A percentile compares a stretch with the other conserved stretches of the same genome.
phyloP scores from a whole-genome alignment of 1,140 invertebrate genomes.

The Listronotus bonariensis region DNA sequence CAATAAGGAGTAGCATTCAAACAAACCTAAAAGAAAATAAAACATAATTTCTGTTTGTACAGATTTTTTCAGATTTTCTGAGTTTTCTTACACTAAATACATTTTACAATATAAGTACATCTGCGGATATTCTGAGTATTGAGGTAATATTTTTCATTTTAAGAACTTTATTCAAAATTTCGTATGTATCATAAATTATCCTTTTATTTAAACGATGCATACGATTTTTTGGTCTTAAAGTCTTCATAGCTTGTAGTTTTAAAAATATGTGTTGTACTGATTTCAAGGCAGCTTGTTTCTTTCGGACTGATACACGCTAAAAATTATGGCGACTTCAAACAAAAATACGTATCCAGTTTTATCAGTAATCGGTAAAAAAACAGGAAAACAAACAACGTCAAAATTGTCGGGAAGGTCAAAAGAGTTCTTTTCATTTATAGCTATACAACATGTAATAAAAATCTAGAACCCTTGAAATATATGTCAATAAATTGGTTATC shows the following conservation, averaged over 20 bases:
- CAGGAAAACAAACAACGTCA: too few relatives aligned
- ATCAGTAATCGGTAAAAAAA: too few relatives aligned
- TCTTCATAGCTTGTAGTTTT: conserved; percentile 49
- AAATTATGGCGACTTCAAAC: too few relatives aligned
- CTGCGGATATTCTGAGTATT: conserved; percentile 57
- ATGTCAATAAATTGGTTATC: too few relatives aligned
- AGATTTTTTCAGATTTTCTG: conserved; percentile 14
- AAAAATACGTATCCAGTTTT: too few relatives aligned
- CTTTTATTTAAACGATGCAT: neutral
- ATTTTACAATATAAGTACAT: conserved; percentile 58
- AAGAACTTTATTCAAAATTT: conserved; percentile 15
- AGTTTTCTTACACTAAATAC: conserved; percentile 51
- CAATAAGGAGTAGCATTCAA: too few relatives aligned
- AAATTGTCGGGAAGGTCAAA: too few relatives aligned
- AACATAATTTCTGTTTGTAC: conserved; percentile 12
- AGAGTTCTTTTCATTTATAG: too few relatives aligned
- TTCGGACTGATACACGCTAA: conserved; percentile 25
- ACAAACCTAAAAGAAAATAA: neutral
- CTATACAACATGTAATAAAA: too few relatives aligned
- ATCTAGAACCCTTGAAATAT: too few relatives aligned
- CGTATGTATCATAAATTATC: neutral
- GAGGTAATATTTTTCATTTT: conserved; percentile 55
- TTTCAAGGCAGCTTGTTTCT: conserved; percentile 57
- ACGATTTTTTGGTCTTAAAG: conserved; percentile 18
- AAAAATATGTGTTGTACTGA: conserved; percentile 55